Base-by-base conservation (phyloP, 2,113 vertebrate species). In the Fukomys damarensis region DNA sequence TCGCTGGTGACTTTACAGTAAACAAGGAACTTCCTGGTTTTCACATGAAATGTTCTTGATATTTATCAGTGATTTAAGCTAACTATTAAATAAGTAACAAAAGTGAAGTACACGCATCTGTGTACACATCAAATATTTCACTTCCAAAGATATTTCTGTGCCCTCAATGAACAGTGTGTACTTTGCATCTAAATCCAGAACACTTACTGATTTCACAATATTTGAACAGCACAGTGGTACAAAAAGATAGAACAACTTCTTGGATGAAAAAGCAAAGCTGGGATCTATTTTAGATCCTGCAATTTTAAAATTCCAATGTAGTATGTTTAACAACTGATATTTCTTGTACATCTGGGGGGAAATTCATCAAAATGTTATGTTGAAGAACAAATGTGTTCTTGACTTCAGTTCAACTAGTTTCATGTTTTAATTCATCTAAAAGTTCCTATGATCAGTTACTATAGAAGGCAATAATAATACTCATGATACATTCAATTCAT, bases 81-180 rank as follows among this genome's bases (percentile, higher is more conserved):
- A 66, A 89, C 85, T 94, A 79, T 59, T 96, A 96, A 96, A 89
- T 84, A 72, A 92, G 59, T 92, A 94, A 89, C 86, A 72, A 95
- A 94, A 86, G 56, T 58, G 83, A 95, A 97, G 59, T 49, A 72
- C 43, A 76, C 95, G 30, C 16, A 95, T 95, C 83, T 96, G 89
- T 84, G 81, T 94, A n/a, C 65, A 16, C 76, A 96, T 76, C 86
- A 90, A 92, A 85, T 65, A 68, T 79, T 87, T 96, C 56, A 89
- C 70, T 95, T 85, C 65, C 80, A 87, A 81, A 91, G 93, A 82
- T 96, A 95, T 46, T 85, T 81, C 76, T 95, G 91, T 72, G 28
- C 19, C 90, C 80, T 77, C 61, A 58, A 1, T 65, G 95, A 96
- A 97, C 94, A 96, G 65, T 81, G 38, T 93, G 97, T 96, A 54